These are phyloP conservation scores for Ondatra zibethicus DNA, from an alignment of 2,113 vertebrate genomes.

Conservation along the genomic window DNA sequence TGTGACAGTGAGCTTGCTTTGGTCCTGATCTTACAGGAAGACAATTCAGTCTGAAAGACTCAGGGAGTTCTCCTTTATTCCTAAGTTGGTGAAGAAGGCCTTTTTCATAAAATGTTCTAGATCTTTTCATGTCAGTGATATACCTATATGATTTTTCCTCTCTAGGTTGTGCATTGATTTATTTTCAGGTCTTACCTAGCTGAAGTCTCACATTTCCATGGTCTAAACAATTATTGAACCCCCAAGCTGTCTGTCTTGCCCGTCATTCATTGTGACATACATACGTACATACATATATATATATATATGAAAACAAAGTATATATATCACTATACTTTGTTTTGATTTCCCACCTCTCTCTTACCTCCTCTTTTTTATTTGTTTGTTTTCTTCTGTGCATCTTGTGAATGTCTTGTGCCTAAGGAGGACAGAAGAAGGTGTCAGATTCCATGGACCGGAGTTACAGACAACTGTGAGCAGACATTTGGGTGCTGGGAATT, in stretches of 20 bases:
- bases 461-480: neutral
- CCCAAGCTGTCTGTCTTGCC: neutral
- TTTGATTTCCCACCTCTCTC: neutral
- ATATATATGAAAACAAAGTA: no score
- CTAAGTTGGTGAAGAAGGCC: neutral
- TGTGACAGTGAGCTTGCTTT: neutral
- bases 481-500: neutral
- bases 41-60: neutral
- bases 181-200: neutral
- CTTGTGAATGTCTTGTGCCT: neutral
- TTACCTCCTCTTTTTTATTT: neutral
- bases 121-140: neutral
- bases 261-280: neutral
- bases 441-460: neutral
- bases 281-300: no score
- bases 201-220: neutral
- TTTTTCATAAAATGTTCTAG: neutral
- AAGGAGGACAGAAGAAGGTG: neutral
- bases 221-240: neutral
- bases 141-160: neutral
- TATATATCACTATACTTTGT: neutral
- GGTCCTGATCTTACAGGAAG: neutral
- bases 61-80: neutral
- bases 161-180: neutral
- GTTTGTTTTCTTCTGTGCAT: neutral